Evolutionary conservation across 1,140 invertebrate species (phyloP).

Genomic region (Tribolium madens): DNA sequence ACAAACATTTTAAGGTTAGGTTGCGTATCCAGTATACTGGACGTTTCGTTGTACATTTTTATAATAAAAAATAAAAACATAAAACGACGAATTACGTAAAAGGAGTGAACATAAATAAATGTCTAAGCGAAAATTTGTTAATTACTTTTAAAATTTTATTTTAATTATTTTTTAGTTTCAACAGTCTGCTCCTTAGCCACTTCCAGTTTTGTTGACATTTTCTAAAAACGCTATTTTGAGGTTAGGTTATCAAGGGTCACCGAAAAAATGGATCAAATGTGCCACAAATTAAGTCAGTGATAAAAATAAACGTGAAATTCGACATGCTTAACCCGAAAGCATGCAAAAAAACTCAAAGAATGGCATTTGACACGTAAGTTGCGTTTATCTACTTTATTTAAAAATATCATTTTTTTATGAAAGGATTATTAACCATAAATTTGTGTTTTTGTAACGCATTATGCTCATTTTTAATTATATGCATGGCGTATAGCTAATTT

Average conservation of each 20-base stretch:
- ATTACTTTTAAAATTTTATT: neutral
- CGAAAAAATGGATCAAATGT: neutral
- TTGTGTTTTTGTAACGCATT: neutral
- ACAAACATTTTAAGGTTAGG: neutral
- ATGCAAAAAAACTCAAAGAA: neutral
- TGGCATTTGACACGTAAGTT: constrained; percentile 9
- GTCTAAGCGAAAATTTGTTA: neutral
- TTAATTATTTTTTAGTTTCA: neutral
- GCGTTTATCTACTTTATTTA: neutral
- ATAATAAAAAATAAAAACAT: neutral
- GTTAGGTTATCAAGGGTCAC: constrained; percentile 8
- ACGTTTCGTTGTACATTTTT: neutral
- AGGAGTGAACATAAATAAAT: too few species aligned
- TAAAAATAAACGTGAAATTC: neutral
- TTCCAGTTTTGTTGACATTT: constrained; percentile 2
- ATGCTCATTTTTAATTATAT: neutral
- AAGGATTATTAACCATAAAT: too few species aligned
- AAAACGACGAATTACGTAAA: neutral
- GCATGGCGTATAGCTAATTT: neutral
- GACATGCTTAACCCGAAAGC: neutral
- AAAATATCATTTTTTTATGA: too few species aligned
- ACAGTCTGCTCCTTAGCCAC: neutral
- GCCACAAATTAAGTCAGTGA: neutral
- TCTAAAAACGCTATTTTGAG: neutral
- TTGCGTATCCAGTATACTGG: neutral